A percentile compares a stretch with the other conserved stretches of the same genome.
These are phyloP conservation scores for Exaiptasia diaphana DNA, from an alignment of 64 coral and sea anemone genomes.

Conservation along the genomic window DNA sequence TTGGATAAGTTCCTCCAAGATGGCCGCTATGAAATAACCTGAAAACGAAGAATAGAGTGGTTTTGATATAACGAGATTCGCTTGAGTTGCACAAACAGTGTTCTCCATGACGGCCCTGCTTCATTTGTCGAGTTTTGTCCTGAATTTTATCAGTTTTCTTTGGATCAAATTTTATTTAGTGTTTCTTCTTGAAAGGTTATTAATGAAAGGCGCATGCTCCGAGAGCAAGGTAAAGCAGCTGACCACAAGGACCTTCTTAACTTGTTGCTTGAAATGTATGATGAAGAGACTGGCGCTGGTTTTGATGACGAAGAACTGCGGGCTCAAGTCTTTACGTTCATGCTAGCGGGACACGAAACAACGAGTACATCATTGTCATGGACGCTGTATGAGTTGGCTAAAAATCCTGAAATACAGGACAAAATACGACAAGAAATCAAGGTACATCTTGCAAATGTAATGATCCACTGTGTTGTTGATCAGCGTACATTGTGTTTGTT, in stretches of 20 bases:
- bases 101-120: no score
- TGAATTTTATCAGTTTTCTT: no score
- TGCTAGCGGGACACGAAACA: conserved; percentile 51
- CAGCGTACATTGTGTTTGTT: no score
- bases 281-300: conserved; percentile 61
- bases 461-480: no score
- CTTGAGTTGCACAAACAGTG: no score
- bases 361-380: not conserved
- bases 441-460: no score
- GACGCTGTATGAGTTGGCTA: conserved; percentile 21
- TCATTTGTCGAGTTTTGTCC: no score
- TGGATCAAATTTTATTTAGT: no score
- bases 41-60: no score
- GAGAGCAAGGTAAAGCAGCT: not conserved
- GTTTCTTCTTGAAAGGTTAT: conserved; percentile 49
- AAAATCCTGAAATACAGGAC: not conserved
- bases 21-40: no score
- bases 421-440: conserved; percentile 10
- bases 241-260: conserved; percentile 66
- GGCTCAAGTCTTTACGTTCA: conserved; percentile 61
- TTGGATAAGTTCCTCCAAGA: no score
- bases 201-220: conserved; percentile 40
- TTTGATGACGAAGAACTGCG: conserved; percentile 74
- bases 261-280: conserved; percentile 60
- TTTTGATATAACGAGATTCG: no score